A percentile compares a stretch with the other conserved stretches of the same genome.
phyloP scores from a whole-genome alignment of 1,140 invertebrate species.

The Pemphigus obesinymphae region DNA sequence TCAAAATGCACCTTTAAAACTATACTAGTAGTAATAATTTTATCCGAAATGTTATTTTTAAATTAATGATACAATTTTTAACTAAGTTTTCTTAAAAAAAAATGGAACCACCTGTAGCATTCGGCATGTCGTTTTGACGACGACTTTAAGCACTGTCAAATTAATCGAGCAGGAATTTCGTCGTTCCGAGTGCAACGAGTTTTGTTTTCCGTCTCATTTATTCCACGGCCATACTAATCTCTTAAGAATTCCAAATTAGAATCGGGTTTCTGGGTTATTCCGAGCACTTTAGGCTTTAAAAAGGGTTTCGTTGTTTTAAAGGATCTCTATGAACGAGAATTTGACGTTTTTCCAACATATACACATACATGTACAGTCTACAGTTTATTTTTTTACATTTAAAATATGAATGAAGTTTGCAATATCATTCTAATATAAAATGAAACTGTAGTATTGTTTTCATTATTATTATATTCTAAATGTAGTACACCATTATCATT shows the following conservation, averaged over 20 bases:
- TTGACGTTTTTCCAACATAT: constrained; percentile 1
- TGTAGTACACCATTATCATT: neutral
- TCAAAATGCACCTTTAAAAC: too few relatives aligned
- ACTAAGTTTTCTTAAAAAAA: neutral
- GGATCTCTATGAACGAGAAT: neutral
- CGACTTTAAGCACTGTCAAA: constrained; percentile 16
- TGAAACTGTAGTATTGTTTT: neutral
- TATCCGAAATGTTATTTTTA: neutral
- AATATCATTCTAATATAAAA: neutral
- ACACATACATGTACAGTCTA: too few relatives aligned
- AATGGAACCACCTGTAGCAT: constrained; percentile 29
- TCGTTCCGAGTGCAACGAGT: neutral
- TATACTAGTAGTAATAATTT: too few relatives aligned
- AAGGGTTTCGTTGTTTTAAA: neutral
- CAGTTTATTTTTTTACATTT: neutral
- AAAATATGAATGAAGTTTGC: neutral
- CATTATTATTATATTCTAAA: neutral
- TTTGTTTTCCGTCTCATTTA: constrained; percentile 40
- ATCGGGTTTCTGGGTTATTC: constrained; percentile 25
- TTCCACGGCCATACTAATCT: constrained; percentile 33
- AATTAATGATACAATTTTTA: neutral
- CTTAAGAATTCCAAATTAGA: constrained; percentile 41
- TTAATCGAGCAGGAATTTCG: constrained; percentile 31
- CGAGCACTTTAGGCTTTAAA: neutral
- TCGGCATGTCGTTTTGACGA: neutral